Conservation (phyloP, 2,888 invertebrate genomes). For the Philhelius pedissequus region DNA sequence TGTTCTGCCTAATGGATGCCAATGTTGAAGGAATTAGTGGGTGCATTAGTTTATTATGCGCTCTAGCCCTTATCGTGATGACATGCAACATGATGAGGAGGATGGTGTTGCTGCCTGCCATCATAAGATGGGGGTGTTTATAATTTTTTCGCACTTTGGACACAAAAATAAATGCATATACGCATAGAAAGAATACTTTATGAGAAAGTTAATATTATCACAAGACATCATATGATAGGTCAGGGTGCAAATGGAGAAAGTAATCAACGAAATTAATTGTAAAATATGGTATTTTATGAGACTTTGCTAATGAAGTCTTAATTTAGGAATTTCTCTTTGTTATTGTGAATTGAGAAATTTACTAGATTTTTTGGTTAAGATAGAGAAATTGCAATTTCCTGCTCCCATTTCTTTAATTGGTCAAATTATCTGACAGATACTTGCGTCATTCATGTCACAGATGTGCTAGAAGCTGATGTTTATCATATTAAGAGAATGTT, state of each 20-base stretch:
- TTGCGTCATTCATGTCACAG: neutral
- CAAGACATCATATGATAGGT: conserved; percentile 14
- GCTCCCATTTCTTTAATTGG: conserved; percentile 11
- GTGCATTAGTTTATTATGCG: conserved; percentile 49
- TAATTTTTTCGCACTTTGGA: conserved; percentile 37
- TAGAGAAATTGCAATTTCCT: conserved; percentile 35
- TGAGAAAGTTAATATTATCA: conserved; percentile 51
- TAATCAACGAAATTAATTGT: conserved; percentile 59
- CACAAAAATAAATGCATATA: neutral
- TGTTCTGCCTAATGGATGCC: conserved; percentile 47
- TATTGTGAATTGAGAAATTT: neutral
- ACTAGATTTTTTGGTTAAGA: conserved; percentile 34
- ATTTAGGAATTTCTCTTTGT: conserved; percentile 36
- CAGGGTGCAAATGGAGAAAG: conserved; percentile 66
- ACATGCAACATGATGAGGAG: conserved; percentile 34
- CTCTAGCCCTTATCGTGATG: conserved; percentile 61
- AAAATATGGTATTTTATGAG: conserved; percentile 41
- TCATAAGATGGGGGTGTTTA: neutral
- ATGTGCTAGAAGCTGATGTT: neutral
- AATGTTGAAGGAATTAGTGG: conserved; percentile 50
- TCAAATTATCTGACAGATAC: neutral
- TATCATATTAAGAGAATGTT: neutral
- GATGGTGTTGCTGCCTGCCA: neutral
- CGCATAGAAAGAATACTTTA: conserved; percentile 19
- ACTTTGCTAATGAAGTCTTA: conserved; percentile 9